phyloP scores from a whole-genome alignment of 2,113 vertebrate species.

The Cheirogaleus medius region DNA sequence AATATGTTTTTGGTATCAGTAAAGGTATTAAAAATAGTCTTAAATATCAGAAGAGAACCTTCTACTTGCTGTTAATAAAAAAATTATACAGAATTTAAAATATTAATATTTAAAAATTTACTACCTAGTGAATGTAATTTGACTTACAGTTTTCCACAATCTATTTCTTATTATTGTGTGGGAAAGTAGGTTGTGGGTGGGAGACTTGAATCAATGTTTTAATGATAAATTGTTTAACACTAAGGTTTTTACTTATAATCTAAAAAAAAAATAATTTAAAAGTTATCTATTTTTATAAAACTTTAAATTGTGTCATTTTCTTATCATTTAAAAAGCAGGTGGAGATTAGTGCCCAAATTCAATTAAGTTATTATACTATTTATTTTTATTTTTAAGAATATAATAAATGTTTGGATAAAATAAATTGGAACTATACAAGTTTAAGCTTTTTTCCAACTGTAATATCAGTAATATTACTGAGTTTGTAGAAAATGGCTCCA shows the following conservation, averaged over 20 bases:
- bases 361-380: background rate
- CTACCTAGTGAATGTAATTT: background rate
- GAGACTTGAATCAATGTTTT: background rate
- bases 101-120: background rate
- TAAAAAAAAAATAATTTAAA: background rate
- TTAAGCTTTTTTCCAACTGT: background rate
- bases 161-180: background rate
- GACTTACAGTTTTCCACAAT: background rate
- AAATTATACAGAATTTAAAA: background rate
- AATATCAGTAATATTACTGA: background rate
- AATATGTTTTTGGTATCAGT: background rate
- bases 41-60: background rate
- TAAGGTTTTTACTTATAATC: background rate
- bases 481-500: background rate
- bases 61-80: background rate
- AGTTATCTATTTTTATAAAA: background rate
- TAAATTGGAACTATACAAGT: background rate
- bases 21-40: background rate
- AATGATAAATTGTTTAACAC: background rate
- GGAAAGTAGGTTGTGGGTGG: fast-evolving
- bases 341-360: background rate
- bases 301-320: background rate
- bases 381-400: background rate
- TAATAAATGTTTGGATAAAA: background rate
- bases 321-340: background rate